These are phyloP conservation scores for Hydropsyche tenuis DNA, from an alignment of 1,140 invertebrate genomes.

Conservation along the genomic window DNA sequence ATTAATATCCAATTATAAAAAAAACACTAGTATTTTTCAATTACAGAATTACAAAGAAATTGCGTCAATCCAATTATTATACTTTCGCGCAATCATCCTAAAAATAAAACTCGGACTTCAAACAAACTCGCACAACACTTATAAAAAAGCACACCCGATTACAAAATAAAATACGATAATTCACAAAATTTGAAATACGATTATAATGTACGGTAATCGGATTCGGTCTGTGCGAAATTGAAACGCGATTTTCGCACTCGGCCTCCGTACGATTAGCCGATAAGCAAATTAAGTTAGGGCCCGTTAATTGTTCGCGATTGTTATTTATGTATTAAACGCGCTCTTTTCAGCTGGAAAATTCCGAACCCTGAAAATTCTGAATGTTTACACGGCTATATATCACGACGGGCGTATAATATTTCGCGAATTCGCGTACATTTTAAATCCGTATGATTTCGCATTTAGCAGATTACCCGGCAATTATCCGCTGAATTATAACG, in stretches of 20 bases:
- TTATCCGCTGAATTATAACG: constrained; percentile 25
- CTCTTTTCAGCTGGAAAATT: neutral
- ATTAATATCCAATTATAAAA: too few relatives aligned
- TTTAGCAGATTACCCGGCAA: constrained; percentile 24
- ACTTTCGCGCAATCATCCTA: too few relatives aligned
- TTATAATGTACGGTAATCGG: constrained; percentile 2
- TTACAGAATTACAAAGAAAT: too few relatives aligned
- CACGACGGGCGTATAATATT: constrained; percentile 9
- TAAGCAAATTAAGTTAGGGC: constrained; percentile 23
- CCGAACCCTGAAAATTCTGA: neutral
- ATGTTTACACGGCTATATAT: constrained; percentile 16
- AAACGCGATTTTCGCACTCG: constrained; percentile 7
- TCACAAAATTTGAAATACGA: neutral
- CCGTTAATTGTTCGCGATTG: constrained; percentile 23
- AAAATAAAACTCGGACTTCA: too few relatives aligned
- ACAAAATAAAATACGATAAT: too few relatives aligned
- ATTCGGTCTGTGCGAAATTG: constrained; percentile 1
- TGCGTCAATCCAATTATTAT: too few relatives aligned
- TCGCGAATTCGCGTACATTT: constrained; percentile 13
- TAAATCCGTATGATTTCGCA: constrained; percentile 27
- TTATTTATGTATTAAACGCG: constrained; percentile 19
- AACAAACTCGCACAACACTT: too few relatives aligned
- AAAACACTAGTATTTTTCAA: too few relatives aligned
- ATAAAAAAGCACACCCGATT: too few relatives aligned
- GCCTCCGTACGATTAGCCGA: constrained; percentile 12